phyloP scores from a whole-genome alignment of 2,888 invertebrate genomes.

The Lapara coniferarum region DNA sequence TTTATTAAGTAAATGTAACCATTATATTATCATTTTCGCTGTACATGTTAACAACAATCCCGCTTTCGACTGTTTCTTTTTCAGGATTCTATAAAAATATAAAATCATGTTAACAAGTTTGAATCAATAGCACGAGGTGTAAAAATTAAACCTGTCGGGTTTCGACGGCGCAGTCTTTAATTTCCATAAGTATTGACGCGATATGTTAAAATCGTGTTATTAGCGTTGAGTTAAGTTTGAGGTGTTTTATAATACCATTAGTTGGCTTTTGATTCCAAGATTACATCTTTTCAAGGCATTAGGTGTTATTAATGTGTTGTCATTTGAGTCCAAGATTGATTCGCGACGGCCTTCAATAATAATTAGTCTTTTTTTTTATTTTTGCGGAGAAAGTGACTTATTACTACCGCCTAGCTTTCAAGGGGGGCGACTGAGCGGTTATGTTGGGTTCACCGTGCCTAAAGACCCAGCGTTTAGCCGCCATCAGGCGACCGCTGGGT shows the following conservation, averaged over 20 bases:
- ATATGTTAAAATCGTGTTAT: background rate
- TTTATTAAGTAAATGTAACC: background rate
- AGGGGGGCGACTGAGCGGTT: no score
- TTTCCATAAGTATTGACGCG: background rate
- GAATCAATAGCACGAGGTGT: background rate
- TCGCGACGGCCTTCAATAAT: no score
- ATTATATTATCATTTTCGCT: background rate
- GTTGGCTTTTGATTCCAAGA: no score
- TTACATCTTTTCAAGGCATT: background rate
- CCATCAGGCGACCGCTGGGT: no score
- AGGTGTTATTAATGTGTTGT: background rate
- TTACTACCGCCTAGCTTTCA: no score
- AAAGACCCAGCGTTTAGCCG: no score
- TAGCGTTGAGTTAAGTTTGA: background rate
- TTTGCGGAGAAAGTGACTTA: no score
- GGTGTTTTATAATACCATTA: background rate
- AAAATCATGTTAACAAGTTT: conserved; percentile 5
- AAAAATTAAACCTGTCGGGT: background rate
- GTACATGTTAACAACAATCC: conserved; percentile 5
- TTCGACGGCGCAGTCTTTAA: background rate
- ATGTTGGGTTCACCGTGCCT: no score
- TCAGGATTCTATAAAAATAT: no score
- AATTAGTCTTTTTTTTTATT: no score
- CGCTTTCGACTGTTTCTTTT: no score
- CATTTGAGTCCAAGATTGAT: background rate